phyloP scores from a whole-genome alignment of 2,113 vertebrate genomes.

The Hyperoodon ampullatus region DNA sequence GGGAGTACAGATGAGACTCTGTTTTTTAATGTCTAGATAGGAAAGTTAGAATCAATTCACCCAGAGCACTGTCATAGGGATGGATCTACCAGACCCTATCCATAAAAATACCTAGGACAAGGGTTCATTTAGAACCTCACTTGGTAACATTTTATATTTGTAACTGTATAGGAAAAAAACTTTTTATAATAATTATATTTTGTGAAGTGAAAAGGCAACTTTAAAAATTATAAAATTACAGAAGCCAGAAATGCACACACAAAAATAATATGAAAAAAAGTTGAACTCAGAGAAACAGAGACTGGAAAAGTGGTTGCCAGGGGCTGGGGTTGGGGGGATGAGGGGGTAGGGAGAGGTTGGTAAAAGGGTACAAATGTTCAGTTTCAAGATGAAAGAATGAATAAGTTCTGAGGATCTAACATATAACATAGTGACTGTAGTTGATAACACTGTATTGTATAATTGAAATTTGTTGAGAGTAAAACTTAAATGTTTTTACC shows the following conservation, averaged over 20 bases:
- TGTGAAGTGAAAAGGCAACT: neutral
- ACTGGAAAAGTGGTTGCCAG: neutral
- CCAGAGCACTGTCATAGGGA: neutral
- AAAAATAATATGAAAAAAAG: neutral
- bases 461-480: neutral
- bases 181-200: neutral
- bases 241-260: neutral
- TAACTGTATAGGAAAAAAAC: neutral
- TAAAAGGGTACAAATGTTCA: neutral
- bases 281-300: neutral
- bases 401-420: neutral
- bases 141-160: neutral
- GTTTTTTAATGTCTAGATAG: neutral
- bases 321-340: neutral
- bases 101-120: neutral
- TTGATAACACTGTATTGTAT: neutral
- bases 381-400: neutral
- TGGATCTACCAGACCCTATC: neutral
- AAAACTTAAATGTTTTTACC: neutral
- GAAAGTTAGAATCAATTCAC: neutral
- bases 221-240: slow-evolving; percentile 1
- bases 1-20: neutral
- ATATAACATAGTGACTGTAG: neutral
- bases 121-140: neutral
- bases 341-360: neutral